Conservation (phyloP, 2,888 invertebrate genomes). For the Lepidonotus clava region DNA sequence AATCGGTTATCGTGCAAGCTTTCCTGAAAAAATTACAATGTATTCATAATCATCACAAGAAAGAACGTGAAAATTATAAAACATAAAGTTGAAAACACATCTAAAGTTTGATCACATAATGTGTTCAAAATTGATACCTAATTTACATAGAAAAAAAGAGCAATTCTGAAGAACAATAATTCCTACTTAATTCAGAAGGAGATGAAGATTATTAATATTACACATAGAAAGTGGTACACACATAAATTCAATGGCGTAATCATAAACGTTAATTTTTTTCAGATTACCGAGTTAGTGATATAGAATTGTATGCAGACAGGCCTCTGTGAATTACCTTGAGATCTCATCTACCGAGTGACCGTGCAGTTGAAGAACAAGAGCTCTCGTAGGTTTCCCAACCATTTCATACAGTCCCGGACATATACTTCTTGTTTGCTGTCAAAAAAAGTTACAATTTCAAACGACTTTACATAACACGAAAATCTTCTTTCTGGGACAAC, state of each 20-base stretch:
- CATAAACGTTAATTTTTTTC: too few species aligned
- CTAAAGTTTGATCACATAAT: neutral
- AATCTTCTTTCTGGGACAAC: too few species aligned
- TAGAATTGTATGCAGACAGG: too few species aligned
- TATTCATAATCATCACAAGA: neutral
- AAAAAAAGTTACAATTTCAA: neutral
- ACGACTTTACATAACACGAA: neutral
- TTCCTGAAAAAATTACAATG: neutral
- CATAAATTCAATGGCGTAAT: too few species aligned
- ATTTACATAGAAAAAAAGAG: neutral
- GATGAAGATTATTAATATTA: neutral
- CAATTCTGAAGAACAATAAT: neutral
- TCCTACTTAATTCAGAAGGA: neutral
- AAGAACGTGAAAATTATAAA: too few species aligned
- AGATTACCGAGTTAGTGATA: too few species aligned
- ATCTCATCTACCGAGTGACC: constrained; percentile 64
- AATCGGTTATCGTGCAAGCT: neutral
- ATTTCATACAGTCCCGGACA: constrained; percentile 81
- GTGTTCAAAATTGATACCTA: neutral
- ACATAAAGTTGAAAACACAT: too few species aligned
- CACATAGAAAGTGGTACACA: neutral
- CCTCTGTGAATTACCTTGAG: constrained; percentile 64
- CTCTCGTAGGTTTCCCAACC: constrained; percentile 85
- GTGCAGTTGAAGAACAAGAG: constrained; percentile 86
- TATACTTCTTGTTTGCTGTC: constrained; percentile 1